These are phyloP conservation scores for Orthosia gracilis DNA, from an alignment of 2,888 invertebrate genomes.

Conservation along the genomic window DNA sequence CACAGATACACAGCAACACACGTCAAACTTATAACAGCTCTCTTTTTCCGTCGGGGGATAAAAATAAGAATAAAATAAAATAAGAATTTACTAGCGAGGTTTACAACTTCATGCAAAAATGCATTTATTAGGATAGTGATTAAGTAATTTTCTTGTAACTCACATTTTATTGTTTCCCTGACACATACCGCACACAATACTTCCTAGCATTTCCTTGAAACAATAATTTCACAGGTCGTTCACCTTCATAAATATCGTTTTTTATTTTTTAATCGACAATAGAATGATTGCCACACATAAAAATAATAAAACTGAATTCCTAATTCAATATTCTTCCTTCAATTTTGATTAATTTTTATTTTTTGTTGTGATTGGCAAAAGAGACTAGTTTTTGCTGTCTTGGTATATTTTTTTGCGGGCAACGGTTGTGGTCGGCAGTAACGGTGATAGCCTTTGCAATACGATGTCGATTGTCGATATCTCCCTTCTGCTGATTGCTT, in stretches of 20 bases:
- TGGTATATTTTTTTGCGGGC: constrained; percentile 48
- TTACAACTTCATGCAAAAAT: not conserved
- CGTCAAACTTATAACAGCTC: no score
- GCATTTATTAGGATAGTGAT: constrained; percentile 1
- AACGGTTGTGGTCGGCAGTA: constrained; percentile 58
- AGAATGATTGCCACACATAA: constrained; percentile 28
- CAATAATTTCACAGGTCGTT: constrained; percentile 27
- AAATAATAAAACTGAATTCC: constrained; percentile 16
- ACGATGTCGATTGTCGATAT: constrained; percentile 38
- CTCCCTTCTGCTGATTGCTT: constrained; percentile 47
- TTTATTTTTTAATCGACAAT: constrained; percentile 39
- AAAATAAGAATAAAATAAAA: no score
- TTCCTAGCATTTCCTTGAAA: constrained; percentile 22
- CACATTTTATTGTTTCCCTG: constrained; percentile 34
- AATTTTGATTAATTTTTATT: constrained; percentile 15
- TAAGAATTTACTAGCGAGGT: not conserved
- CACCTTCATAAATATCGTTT: constrained; percentile 33
- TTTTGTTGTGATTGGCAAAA: constrained; percentile 30
- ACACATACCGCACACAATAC: constrained; percentile 7
- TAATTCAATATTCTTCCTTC: constrained; percentile 48
- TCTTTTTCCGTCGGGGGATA: not conserved
- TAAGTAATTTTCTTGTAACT: not conserved
- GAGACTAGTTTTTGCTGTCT: constrained; percentile 48
- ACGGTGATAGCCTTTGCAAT: constrained; percentile 59
- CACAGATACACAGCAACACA: no score